A percentile compares a stretch with the other conserved stretches of the same genome.
These are phyloP conservation scores for Trialeurodes vaporariorum DNA, from an alignment of 1,140 invertebrate species.

Conservation along the genomic window DNA sequence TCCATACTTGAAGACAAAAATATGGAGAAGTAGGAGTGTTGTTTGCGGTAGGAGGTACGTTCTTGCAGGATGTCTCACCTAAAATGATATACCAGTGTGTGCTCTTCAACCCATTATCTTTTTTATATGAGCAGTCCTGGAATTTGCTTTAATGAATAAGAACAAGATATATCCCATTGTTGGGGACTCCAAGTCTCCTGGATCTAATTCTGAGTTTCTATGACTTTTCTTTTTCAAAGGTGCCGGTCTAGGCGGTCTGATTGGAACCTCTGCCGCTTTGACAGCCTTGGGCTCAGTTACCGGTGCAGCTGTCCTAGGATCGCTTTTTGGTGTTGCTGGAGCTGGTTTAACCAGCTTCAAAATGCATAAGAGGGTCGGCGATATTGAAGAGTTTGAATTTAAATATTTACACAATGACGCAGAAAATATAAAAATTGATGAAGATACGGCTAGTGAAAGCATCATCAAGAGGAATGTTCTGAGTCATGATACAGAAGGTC, in stretches of 20 bases:
- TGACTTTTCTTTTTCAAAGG: no score
- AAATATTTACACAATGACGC: slow-evolving; percentile 37
- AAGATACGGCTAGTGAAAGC: neutral
- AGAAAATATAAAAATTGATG: neutral
- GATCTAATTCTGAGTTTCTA: no score
- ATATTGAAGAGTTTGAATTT: slow-evolving; percentile 58
- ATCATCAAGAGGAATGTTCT: neutral
- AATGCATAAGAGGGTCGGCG: slow-evolving; percentile 57
- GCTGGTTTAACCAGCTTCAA: slow-evolving; percentile 55
- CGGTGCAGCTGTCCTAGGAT: slow-evolving; percentile 51
- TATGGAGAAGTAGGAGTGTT: no score
- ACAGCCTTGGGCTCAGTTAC: slow-evolving; percentile 45
- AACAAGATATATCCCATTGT: no score
- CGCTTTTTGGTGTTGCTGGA: slow-evolving; percentile 55
- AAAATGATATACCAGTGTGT: no score
- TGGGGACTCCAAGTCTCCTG: no score
- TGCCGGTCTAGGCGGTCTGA: slow-evolving; percentile 44
- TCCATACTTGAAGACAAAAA: no score
- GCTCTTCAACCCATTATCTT: no score
- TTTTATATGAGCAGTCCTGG: no score
- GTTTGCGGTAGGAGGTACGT: no score
- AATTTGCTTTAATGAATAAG: no score
- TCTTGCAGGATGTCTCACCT: no score
- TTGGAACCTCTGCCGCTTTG: slow-evolving; percentile 40
- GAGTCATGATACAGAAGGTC: slow-evolving; percentile 25